Evolutionary conservation across 1,140 invertebrate species (phyloP), one percentile per base, ranked within the genome.

Genomic region (Ericerus pela): DNA sequence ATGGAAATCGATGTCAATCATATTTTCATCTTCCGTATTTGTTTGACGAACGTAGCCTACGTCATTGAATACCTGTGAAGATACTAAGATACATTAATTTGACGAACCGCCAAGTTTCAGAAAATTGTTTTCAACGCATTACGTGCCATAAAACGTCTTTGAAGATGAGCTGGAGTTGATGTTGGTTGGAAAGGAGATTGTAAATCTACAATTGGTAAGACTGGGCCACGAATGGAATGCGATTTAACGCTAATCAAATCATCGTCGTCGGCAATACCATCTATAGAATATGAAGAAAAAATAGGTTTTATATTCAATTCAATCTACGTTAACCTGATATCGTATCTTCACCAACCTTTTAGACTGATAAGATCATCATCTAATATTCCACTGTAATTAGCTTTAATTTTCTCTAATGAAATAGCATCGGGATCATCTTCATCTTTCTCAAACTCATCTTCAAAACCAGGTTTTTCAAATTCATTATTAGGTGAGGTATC

Each of bases 1-100:
- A 64, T 96, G 91, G 71, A 97, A 98, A 66, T 96, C 90, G 10
- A 96, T 83, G 69, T 96, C 90, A 57, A 98, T 93, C 18, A 79
- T 83, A 29, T 81, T 81, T 16, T 85, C 79, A 55, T 83, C 75
- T 55, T 79, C 82, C 10, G 74, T 74, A 1, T 75, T 76, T 62
- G 85, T 86, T 63, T 79, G 80, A 18, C 80, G 77, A 1, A 91
- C 80, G 58, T 90, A 81, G 37, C 87, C 89, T 11, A 88, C 74
- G 58, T 83, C 79, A 64, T 94, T 93, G 85, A 86, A 95, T n/a
- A 84, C 78, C 77, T 78, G 36, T 22, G 64, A 64, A 54, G 61
- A 59, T 57, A 56, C n/a, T n/a, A n/a, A 55, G 29, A 54, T 8
- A 33, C 14, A 33, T 54, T 5, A 11, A 41, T 38, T 43, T 41